These are phyloP conservation scores for Nilaparvata lugens DNA, from an alignment of 1,140 invertebrate species.

Conservation along the genomic window DNA sequence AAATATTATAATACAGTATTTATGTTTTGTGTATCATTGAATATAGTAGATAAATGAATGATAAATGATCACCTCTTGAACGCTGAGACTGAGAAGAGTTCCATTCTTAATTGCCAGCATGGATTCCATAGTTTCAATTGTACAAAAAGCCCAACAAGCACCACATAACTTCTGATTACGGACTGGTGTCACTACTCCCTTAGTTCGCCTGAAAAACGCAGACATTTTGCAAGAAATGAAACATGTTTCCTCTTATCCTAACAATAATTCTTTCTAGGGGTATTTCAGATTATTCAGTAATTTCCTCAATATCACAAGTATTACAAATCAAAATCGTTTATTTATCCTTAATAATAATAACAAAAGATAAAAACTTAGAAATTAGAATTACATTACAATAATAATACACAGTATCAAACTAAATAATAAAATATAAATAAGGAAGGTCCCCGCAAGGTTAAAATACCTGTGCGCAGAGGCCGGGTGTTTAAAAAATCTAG, in stretches of 20 bases:
- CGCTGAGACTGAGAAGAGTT: slow-evolving; percentile 52
- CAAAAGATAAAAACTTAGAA: too few species aligned
- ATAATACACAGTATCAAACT: too few species aligned
- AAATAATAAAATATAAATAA: too few species aligned
- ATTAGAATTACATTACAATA: too few species aligned
- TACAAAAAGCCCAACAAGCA: slow-evolving; percentile 82
- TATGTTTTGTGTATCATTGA: too few species aligned
- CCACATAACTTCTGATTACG: slow-evolving; percentile 69
- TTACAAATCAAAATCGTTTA: too few species aligned
- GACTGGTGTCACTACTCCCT: slow-evolving; percentile 56
- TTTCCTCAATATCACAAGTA: background rate
- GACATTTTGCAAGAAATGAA: background rate
- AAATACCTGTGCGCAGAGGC: too few species aligned
- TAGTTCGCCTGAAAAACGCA: slow-evolving; percentile 50
- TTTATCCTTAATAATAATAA: too few species aligned
- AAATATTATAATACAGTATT: too few species aligned
- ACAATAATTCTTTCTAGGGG: slow-evolving; percentile 1
- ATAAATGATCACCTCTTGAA: slow-evolving; percentile 66
- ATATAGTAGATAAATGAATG: too few species aligned
- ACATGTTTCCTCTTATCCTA: background rate
- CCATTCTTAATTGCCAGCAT: slow-evolving; percentile 62
- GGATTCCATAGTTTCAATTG: slow-evolving; percentile 63
- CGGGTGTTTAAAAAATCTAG: too few species aligned
- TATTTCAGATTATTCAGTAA: background rate
- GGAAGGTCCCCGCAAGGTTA: too few species aligned